Evolutionary conservation across 2,888 invertebrate genomes (phyloP).

Genomic region (Mesochorus sp.): DNA sequence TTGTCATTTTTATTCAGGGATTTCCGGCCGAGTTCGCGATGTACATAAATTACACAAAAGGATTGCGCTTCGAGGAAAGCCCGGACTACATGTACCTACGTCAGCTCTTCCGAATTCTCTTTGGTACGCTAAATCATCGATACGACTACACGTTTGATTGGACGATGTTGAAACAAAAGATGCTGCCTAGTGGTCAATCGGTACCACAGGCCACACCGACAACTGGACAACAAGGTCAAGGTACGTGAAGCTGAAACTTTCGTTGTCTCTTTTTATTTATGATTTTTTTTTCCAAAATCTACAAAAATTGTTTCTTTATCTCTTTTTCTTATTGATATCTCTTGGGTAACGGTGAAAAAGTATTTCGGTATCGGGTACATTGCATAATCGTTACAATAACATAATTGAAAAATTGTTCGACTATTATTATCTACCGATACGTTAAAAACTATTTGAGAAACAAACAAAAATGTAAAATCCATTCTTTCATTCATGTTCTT

Average conservation of each 20-base stretch:
- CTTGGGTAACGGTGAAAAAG: not conserved
- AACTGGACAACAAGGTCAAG: conserved; percentile 66
- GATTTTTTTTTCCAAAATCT: not conserved
- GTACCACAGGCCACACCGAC: conserved; percentile 36
- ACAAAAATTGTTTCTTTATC: not conserved
- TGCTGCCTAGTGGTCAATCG: conserved; percentile 47
- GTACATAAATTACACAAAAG: conserved; percentile 99
- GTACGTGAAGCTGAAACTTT: conserved; percentile 39
- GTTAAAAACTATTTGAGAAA: no score
- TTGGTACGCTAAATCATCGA: conserved; percentile 99
- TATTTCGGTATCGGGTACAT: not conserved
- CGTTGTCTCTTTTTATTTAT: conserved; percentile 8
- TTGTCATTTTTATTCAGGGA: conserved; percentile 84
- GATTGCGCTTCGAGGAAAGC: conserved; percentile 98
- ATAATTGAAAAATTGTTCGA: not conserved
- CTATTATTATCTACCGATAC: not conserved
- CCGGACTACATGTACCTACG: conserved; percentile 99
- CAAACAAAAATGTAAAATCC: no score
- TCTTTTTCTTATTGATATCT: not conserved
- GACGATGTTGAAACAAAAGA: conserved; percentile 98
- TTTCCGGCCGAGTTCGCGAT: conserved; percentile 99
- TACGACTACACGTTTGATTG: conserved; percentile 99
- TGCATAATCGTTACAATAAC: no score
- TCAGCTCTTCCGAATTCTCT: conserved; percentile 98
- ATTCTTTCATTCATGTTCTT: not conserved